A percentile compares a stretch with the other conserved stretches of the same genome.
phyloP scores from a whole-genome alignment of 2,113 vertebrate genomes.

The Cynoglossus semilaevis region DNA sequence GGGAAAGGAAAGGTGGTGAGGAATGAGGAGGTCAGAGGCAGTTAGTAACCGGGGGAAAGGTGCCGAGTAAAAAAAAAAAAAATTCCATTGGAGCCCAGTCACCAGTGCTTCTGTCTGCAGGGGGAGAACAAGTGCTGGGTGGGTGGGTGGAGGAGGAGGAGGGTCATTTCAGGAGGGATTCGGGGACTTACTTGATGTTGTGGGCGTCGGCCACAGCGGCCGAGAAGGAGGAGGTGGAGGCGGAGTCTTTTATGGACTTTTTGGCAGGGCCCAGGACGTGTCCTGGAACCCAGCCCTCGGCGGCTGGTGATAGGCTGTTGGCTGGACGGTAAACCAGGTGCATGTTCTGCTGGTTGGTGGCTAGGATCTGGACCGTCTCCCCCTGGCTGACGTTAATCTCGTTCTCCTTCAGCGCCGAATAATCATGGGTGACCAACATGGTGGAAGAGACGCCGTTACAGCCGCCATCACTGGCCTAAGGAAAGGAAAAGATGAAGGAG shows the following conservation, averaged over 20 bases:
- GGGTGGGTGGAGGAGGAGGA: no score
- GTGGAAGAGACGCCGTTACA: constrained; percentile 89
- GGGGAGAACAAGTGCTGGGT: no score
- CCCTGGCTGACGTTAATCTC: constrained; percentile 95
- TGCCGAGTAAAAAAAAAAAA: constrained; percentile 4
- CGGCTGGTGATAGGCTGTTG: constrained; percentile 87
- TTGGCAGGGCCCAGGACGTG: constrained; percentile 84
- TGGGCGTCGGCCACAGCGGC: constrained; percentile 79
- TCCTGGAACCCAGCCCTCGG: constrained; percentile 98
- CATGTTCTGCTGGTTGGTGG: constrained; percentile 98
- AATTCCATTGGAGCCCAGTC: background rate
- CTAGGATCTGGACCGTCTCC: constrained; percentile 92
- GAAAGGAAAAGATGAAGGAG: background rate
- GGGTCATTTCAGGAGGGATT: constrained; percentile 36
- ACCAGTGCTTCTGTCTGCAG: no score
- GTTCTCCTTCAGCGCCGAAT: constrained; percentile 96
- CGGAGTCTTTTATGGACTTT: constrained; percentile 86
- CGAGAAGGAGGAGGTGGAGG: constrained; percentile 61
- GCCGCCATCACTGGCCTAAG: constrained; percentile 76
- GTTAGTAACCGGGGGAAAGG: constrained; percentile 12
- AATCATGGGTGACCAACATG: constrained; percentile 93
- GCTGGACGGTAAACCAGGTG: constrained; percentile 93
- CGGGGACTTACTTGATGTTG: constrained; percentile 98
- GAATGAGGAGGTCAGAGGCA: background rate
- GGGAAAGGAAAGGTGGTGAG: constrained; percentile 2